Evolutionary conservation across 2,113 vertebrate species (phyloP).

Genomic region (Pseudonaja textilis): DNA sequence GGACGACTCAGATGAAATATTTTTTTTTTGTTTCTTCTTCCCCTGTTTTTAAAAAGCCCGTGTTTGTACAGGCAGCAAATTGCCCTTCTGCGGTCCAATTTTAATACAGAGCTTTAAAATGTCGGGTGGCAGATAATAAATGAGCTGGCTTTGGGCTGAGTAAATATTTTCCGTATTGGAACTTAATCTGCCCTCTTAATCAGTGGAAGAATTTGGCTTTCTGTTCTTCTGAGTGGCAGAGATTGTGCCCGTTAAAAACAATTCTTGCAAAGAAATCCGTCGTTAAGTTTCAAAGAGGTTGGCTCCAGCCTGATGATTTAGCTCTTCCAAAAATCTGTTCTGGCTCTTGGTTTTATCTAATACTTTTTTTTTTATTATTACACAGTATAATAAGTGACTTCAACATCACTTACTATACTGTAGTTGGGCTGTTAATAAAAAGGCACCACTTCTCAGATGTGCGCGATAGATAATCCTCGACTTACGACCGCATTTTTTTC

Average conservation of each 20-base stretch:
- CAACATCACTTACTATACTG: conserved; percentile 36
- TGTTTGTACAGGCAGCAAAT: conserved; percentile 54
- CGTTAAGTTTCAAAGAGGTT: conserved; percentile 63
- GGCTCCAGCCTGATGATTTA: conserved; percentile 47
- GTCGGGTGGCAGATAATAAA: conserved; percentile 69
- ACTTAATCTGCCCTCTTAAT: conserved; percentile 63
- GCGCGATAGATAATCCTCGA: no score
- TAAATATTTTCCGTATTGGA: conserved; percentile 68
- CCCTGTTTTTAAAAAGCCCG: conserved; percentile 34
- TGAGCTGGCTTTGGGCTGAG: conserved; percentile 64
- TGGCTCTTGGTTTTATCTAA: conserved; percentile 37
- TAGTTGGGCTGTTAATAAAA: conserved; percentile 45
- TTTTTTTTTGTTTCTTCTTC: neutral
- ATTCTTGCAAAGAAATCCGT: conserved; percentile 53
- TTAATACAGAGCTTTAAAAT: conserved; percentile 64
- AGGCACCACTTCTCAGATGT: neutral
- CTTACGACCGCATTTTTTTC: no score
- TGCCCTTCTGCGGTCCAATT: conserved; percentile 57
- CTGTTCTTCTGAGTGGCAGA: conserved; percentile 30
- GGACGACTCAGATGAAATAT: conserved; percentile 4
- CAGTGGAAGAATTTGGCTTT: conserved; percentile 62
- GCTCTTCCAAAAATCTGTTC: conserved; percentile 64
- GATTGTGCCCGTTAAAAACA: neutral
- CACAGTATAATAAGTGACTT: no score
- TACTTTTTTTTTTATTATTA: no score